A percentile compares a stretch with the other conserved stretches of the same genome.
Evolutionary conservation across 2,888 invertebrate species (phyloP).

Genomic region (Drosophila tripunctata): DNA sequence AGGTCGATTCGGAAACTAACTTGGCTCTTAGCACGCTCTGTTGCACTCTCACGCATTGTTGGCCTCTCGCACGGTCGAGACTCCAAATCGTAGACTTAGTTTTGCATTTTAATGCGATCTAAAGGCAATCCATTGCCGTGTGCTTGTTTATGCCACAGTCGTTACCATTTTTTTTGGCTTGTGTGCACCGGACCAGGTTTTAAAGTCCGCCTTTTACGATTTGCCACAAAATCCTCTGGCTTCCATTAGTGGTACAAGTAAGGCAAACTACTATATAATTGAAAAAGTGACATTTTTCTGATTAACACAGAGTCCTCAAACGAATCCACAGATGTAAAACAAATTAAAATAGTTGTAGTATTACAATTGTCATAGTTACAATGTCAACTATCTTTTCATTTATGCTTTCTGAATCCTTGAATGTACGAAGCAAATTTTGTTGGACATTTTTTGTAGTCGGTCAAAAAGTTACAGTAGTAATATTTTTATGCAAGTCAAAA

Average conservation of each 20-base stretch:
- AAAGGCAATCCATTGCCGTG: conserved; percentile 33
- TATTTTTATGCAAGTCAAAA: too few relatives aligned
- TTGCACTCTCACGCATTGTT: conserved; percentile 43
- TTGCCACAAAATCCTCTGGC: too few relatives aligned
- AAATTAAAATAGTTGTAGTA: conserved; percentile 43
- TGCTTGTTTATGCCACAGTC: conserved; percentile 40
- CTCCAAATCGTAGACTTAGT: conserved; percentile 23
- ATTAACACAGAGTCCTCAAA: not conserved
- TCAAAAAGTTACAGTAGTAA: not conserved
- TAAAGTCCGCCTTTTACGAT: conserved; percentile 4
- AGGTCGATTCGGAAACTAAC: conserved; percentile 18
- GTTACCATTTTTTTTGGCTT: too few relatives aligned
- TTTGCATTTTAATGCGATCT: conserved; percentile 72
- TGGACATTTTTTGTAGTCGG: not conserved
- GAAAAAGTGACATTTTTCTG: not conserved
- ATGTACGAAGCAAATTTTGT: conserved; percentile 20
- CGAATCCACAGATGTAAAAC: not conserved
- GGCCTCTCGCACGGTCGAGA: conserved; percentile 1
- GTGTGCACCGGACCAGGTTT: not conserved
- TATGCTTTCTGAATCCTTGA: conserved; percentile 4
- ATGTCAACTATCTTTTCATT: conserved; percentile 29
- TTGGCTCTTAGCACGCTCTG: conserved; percentile 28
- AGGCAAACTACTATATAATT: not conserved
- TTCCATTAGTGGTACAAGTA: too few relatives aligned
- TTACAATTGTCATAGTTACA: conserved; percentile 31